Evolutionary conservation across 2,888 invertebrate species (phyloP), one percentile per base, ranked within the genome.

Genomic region (Caenorhabditis uteleia): DNA sequence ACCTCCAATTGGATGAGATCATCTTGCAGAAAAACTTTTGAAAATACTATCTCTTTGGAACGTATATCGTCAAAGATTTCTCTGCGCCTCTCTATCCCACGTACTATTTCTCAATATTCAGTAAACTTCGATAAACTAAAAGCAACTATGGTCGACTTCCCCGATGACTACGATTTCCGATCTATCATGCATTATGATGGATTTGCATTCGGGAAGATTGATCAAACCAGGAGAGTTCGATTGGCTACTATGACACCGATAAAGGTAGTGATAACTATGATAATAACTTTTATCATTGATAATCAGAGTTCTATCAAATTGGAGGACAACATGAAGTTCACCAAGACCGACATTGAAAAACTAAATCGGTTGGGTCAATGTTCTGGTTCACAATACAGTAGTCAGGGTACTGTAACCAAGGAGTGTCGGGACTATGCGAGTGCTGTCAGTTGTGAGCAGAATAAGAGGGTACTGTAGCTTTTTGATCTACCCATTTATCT

Each of bases 101-200:
- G 23, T 29, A 14, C 29, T 21, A n/a, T n/a, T n/a, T n/a, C 14
- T 10, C 14, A 18, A 36, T n/a, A 55, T 70, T 29, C 48, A 75
- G 75, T 65, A 12, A 77, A 77, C 53, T 77, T 77, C 50, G 74
- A 77, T 47, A 77, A 77, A 53, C 49, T 77, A 1, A 45, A 54
- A 20, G 46, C 57, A 6, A 29, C 54, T 8, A 56, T 59, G 0
- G 72, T 77, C 5, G 74, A 77, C n/a, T 65, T 50, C 43, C 70
- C 68, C 1, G 74, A 75, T 23, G 45, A 33, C 8, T 77, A 77
- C 39, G 77, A 75, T 27, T 75, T 69, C 50, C 50, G 72, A 44
- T 79, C 79, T 7, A 70, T 79, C 12, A 79, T 79, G 78, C 78
- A 79, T 50, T 79, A 79, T 45, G 78, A 79, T 45, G 70, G 74